Percentiles rank a stretch among this genome's conserved stretches.
Evolutionary conservation across 2,888 invertebrate species (phyloP).

Genomic region (Notodonta dromedarius): DNA sequence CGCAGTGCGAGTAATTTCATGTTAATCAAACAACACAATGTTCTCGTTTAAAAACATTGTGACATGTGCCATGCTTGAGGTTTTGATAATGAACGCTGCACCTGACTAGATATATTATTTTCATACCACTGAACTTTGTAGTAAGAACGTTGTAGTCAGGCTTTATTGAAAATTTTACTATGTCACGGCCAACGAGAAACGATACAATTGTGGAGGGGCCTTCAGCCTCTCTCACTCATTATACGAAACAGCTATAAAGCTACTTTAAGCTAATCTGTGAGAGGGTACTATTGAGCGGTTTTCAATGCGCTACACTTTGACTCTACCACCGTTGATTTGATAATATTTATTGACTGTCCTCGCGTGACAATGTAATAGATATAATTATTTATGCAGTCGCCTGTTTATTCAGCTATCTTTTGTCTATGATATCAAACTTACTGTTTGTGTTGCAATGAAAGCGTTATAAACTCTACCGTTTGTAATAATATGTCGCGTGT

Average conservation of each 20-base stretch:
- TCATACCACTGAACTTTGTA: not conserved
- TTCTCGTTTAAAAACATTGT: constrained; percentile 61
- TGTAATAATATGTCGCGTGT: no score
- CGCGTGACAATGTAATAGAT: not conserved
- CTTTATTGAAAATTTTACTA: no score
- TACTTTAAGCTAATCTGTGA: no score
- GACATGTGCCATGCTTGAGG: constrained; percentile 42
- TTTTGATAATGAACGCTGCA: constrained; percentile 31
- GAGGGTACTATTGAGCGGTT: no score
- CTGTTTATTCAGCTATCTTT: constrained; percentile 1
- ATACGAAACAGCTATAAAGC: no score
- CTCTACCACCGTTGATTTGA: no score
- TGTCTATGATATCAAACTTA: not conserved
- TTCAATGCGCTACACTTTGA: no score
- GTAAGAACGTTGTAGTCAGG: no score
- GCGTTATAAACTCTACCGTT: not conserved
- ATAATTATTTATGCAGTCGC: not conserved
- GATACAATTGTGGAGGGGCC: no score
- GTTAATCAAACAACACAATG: constrained; percentile 53
- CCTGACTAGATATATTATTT: not conserved
- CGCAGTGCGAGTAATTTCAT: constrained; percentile 55
- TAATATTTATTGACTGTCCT: not conserved
- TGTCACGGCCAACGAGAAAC: no score
- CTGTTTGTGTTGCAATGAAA: not conserved
- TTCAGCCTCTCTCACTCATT: no score